Evolutionary conservation across 2,113 vertebrate species (phyloP).

Genomic region (Phoenicopterus ruber): DNA sequence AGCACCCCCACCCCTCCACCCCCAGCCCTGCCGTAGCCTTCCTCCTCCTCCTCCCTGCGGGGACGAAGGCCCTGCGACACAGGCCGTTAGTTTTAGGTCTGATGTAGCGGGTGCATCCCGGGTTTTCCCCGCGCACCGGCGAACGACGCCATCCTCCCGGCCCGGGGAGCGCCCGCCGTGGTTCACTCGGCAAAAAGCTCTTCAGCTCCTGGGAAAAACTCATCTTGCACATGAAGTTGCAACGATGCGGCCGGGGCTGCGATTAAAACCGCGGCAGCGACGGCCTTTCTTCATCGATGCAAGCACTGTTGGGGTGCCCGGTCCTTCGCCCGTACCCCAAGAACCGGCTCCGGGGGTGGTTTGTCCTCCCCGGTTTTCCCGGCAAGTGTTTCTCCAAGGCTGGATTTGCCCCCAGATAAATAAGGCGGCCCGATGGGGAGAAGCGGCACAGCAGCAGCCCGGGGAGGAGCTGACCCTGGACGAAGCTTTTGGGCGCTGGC

Average conservation of each 20-base stretch:
- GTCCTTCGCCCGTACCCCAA: background rate
- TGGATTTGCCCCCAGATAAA: background rate
- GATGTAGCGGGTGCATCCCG: background rate
- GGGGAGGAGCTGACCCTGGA: background rate
- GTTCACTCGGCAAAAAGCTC: background rate
- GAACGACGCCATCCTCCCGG: background rate
- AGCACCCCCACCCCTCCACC: background rate
- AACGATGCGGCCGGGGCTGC: background rate
- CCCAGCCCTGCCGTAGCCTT: background rate
- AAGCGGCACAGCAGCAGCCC: background rate
- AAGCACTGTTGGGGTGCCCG: rapidly evolving
- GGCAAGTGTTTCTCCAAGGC: background rate
- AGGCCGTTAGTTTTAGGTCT: background rate
- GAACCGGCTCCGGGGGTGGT: rapidly evolving
- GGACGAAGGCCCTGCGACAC: background rate
- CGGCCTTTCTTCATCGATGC: background rate
- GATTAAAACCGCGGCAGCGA: rapidly evolving
- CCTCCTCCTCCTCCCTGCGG: background rate
- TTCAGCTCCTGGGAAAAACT: background rate
- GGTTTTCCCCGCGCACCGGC: background rate
- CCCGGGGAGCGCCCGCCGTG: background rate
- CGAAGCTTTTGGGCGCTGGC: rapidly evolving
- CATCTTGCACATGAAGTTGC: background rate
- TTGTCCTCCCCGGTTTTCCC: background rate
- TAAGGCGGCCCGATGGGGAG: background rate